Evolutionary conservation across 30 jellyfish, hydroid and myxozoan genomes (phyloP), one percentile per base, ranked within the genome.

Genomic region (Clytia hemisphaerica): DNA sequence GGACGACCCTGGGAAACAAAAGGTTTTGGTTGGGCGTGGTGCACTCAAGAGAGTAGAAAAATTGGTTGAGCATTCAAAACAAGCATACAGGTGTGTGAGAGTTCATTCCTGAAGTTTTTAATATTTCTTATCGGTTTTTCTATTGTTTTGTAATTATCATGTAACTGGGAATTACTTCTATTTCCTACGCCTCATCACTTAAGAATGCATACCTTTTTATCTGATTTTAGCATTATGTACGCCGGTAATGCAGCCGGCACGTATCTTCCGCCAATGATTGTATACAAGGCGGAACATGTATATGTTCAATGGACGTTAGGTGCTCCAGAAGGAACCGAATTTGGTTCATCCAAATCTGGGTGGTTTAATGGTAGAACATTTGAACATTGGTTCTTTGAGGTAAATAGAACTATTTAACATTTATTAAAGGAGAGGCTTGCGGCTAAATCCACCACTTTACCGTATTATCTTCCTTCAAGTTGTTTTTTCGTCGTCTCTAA

Each of bases 221-320:
- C n/a, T n/a, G n/a, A n/a, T n/a, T n/a, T 48, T 48, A 48, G 61
- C 26, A 48, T 48, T 48, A 48, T 9, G 61, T 48, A 48, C 61
- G 21, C 31, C 26, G 61, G 61, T 29, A 48, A 32, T 48, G 61
- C 61, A 48, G 61, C 61, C 26, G 61, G 61, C 26, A 29, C 21
- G 61, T 48, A 19, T 48, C 61, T 48, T 48, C 26, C 61, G 21
- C 61, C 61, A 29, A 48, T 48, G 61, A 3, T 48, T 48, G 61
- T 48, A 19, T 48, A 48, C 26, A 48, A 48, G 26, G 61, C 61
- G 21, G 61, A 29, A 48, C 21, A 48, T 32, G 21, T 29, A 29
- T 48, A 48, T 32, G 26, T 48, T 2, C 31, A 48, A 32, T 48
- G 61, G 6, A 48, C 61, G 26, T 2, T 19, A 19, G 61, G 61